Evolutionary conservation across 2,797 vertebrate species (phyloP), one percentile per base, ranked within the genome.

Genomic region (Anas georgica): DNA sequence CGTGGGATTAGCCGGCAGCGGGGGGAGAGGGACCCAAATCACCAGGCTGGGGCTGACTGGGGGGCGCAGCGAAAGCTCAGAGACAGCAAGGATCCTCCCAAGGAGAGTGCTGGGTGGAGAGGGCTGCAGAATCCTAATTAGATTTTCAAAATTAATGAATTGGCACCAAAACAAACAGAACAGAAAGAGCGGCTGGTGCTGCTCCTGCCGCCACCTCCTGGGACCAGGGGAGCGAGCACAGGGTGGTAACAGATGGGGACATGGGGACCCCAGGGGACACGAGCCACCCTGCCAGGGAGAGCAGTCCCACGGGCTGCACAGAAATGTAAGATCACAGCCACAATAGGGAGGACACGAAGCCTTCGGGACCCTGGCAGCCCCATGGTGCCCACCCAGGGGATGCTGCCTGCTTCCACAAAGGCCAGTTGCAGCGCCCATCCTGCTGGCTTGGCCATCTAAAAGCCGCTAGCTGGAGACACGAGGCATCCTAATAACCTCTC

Each of bases 101-200:
- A 91, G 80, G 75, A 93, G 58, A 92, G 64, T 81, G 78, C 37
- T 3, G 11, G 69, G 77, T 41, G 35, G 86, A 84, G 93, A 93
- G 82, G 89, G 75, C 91, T 96, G 83, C 6, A 8, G 97, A 95
- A 96, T 94, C 83, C 79, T 95, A 95, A 97, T 96, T 95, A 96
- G 83, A 41, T 94, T 69, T 90, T 93, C 15, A 72, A 69, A 95
- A 94, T 87, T 93, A 96, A 95, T 74, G 88, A 96, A 46, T 60
- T 73, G 74, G 37, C 46, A 41, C 59, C 22, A 60, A 77, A 88
- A 82, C 68, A 96, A 93, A 91, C 72, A 94, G 85, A 67, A 17
- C 50, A 1, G 66, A 64, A 8, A 63, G 28, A 8, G 68, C 5
- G 7, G 73, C 87, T 93, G 76, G 73, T 90, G 70, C 48, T 33